Conservation (phyloP, 1,140 invertebrate species). For the Pseudomyrmex dendroicus region DNA sequence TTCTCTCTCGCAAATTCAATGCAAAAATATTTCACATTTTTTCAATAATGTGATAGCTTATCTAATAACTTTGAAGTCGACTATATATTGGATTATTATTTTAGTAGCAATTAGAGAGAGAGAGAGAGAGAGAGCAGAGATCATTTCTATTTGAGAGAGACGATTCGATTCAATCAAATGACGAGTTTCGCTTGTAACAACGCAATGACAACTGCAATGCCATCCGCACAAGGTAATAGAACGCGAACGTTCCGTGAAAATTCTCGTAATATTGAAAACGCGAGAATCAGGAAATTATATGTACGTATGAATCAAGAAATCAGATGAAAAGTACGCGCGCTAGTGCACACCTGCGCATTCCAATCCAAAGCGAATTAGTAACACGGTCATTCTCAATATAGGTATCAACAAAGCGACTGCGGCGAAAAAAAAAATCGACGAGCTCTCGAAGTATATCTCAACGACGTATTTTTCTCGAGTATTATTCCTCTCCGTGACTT, state of each 20-base stretch:
- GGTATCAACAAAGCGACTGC: not conserved
- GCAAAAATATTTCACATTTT: too few species aligned
- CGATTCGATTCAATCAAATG: not conserved
- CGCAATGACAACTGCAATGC: not conserved
- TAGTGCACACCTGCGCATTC: constrained; percentile 9
- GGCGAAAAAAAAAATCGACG: constrained; percentile 4
- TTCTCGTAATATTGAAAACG: not conserved
- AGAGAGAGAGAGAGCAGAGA: too few species aligned
- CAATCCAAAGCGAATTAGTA: constrained; percentile 25
- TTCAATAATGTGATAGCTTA: too few species aligned
- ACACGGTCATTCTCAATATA: constrained; percentile 26
- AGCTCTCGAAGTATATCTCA: not conserved
- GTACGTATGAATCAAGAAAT: not conserved
- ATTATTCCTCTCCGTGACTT: not conserved
- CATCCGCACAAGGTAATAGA: too few species aligned
- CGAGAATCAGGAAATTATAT: too few species aligned
- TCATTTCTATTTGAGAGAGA: not conserved
- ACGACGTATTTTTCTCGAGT: not conserved
- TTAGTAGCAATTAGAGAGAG: too few species aligned
- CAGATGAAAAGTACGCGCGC: not conserved
- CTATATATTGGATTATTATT: too few species aligned
- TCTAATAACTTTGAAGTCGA: too few species aligned
- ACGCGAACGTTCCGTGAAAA: not conserved
- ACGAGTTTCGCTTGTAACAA: not conserved
- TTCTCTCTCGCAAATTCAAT: too few species aligned